phyloP scores from a whole-genome alignment of 2,888 invertebrate genomes.

The Acleris literana region DNA sequence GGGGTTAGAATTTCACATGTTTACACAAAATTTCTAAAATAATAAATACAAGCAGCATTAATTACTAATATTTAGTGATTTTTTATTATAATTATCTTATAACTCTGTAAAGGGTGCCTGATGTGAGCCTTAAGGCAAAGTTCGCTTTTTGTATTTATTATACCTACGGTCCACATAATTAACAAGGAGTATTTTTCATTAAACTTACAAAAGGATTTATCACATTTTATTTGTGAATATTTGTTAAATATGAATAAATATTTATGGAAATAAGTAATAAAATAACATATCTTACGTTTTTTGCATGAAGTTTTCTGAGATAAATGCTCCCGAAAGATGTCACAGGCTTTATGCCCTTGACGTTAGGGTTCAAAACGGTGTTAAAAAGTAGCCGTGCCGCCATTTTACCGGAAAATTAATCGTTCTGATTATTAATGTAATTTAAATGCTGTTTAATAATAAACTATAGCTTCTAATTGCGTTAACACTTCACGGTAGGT shows the following conservation, averaged over 20 bases:
- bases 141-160: not conserved
- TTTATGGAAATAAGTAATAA: not conserved
- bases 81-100: too few relatives aligned
- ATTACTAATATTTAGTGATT: too few relatives aligned
- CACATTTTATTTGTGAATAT: too few relatives aligned
- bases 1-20: too few relatives aligned
- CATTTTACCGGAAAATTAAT: conserved; percentile 43
- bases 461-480: not conserved
- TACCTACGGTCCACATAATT: not conserved
- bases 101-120: too few relatives aligned
- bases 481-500: too few relatives aligned
- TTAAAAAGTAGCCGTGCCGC: conserved; percentile 51
- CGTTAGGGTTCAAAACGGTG: conserved; percentile 49
- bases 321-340: conserved; percentile 41
- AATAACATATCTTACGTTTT: conserved; percentile 48
- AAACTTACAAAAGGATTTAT: too few relatives aligned
- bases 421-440: not conserved
- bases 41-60: too few relatives aligned
- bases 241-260: not conserved
- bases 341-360: conserved; percentile 33
- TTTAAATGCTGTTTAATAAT: not conserved
- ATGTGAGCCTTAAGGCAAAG: too few relatives aligned
- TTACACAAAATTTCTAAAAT: too few relatives aligned
- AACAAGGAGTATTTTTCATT: too few relatives aligned
- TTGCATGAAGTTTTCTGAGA: conserved; percentile 50